phyloP scores from a whole-genome alignment of 2,797 vertebrate genomes.

The Pipistrellus pipistrellus region DNA sequence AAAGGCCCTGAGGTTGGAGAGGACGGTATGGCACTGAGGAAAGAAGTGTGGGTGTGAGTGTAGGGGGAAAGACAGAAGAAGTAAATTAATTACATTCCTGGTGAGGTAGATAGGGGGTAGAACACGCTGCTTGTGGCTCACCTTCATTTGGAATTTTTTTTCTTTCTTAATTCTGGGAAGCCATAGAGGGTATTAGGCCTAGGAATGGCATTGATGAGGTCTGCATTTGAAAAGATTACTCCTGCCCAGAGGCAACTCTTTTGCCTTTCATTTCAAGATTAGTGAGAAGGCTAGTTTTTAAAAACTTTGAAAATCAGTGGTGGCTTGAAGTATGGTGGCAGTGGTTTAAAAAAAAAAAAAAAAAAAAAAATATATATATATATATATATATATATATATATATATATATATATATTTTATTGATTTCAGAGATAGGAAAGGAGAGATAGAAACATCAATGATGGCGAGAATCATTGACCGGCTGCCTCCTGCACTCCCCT shows the following conservation, averaged over 20 bases:
- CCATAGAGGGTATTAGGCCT: background rate
- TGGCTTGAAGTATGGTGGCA: background rate
- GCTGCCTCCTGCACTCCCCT: too few species aligned
- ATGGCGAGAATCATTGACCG: too few species aligned
- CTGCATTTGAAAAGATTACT: conserved; percentile 9
- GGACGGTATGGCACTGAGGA: background rate
- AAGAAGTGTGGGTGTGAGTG: background rate
- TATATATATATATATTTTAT: too few species aligned
- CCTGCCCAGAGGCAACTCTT: background rate
- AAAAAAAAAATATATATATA: too few species aligned
- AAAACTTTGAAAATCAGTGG: background rate
- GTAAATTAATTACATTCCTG: background rate
- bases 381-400: too few species aligned
- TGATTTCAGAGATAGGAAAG: too few species aligned
- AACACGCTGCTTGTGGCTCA: background rate
- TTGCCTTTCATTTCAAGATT: background rate
- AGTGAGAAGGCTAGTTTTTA: background rate
- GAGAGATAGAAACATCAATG: too few species aligned
- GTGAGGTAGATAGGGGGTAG: too few species aligned
- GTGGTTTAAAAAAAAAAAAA: too few species aligned
- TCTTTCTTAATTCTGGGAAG: background rate
- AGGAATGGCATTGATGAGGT: background rate
- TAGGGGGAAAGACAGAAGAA: background rate
- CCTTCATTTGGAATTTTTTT: background rate
- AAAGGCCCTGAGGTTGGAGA: background rate